Evolutionary conservation across 1,140 invertebrate genomes (phyloP).

Genomic region (Chrysomallon squamiferum): DNA sequence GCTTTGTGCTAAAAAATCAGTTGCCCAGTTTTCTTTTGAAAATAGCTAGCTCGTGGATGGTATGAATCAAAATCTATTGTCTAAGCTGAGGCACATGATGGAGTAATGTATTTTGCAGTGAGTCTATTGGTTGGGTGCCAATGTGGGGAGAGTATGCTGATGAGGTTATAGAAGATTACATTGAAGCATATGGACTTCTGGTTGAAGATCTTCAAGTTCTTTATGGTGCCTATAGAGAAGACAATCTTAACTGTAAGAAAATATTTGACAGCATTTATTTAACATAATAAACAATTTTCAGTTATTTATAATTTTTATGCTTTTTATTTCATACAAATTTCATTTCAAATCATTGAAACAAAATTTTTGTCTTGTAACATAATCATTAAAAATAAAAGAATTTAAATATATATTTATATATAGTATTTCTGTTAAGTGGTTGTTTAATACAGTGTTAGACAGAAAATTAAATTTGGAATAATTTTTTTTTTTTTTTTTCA

Average conservation of each 20-base stretch:
- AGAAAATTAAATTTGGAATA: too few species aligned
- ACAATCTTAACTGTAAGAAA: slow-evolving; percentile 60
- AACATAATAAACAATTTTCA: background rate
- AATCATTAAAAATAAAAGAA: too few species aligned
- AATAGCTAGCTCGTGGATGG: too few species aligned
- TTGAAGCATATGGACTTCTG: slow-evolving; percentile 54
- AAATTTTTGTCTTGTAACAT: background rate
- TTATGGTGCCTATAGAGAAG: slow-evolving; percentile 57
- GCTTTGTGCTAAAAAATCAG: too few species aligned
- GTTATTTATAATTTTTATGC: background rate
- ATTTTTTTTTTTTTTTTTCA: background rate
- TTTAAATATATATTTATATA: too few species aligned
- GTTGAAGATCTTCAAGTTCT: slow-evolving; percentile 61
- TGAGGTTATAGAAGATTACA: slow-evolving; percentile 52
- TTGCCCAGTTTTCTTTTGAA: too few species aligned
- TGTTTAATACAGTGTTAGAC: too few species aligned
- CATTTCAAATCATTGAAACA: background rate
- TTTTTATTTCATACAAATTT: too few species aligned
- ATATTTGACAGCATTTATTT: background rate
- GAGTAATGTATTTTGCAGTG: slow-evolving; percentile 47
- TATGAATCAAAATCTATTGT: too few species aligned
- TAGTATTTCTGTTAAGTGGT: too few species aligned
- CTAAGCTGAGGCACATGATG: too few species aligned
- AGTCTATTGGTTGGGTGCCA: slow-evolving; percentile 60
- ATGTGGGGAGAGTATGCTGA: slow-evolving; percentile 56